Evolutionary conservation across 1,140 invertebrate genomes (phyloP), one percentile per base, ranked within the genome.

Genomic region (Eupeodes corollae): DNA sequence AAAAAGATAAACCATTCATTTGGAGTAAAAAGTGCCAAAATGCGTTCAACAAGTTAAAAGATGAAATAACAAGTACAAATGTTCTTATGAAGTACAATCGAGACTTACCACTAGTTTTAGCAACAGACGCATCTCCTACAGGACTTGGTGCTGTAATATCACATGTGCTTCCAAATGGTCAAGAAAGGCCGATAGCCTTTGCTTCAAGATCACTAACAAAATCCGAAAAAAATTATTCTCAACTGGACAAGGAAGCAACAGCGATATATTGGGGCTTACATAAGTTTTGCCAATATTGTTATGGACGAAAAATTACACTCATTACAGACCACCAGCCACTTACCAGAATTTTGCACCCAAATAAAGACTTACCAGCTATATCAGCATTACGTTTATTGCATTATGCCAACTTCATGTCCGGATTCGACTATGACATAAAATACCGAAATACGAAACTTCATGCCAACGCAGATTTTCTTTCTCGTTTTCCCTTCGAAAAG

Each of bases 61-160:
- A 66, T 47, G n/a, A 62, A 51, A 31, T 67, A 38, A 48, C 65
- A 44, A 48, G 44, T 58, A 48, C 69, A 41, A 40, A 51, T 26
- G 56, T 65, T 16, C 41, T 66, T 33, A 47, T 52, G 21, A 49
- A 64, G 63, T 58, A 70, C 70, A 52, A 58, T 43, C 52, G 58
- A 8, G 47, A 58, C 0, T 55, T 54, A 52, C 52, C 53, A 3
- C 21, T 63, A 12, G n/a, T 69, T 12, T 41, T 77, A 18, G 58
- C 70, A 13, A 68, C 67, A 16, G 75, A 79, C 60, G 72, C 73
- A 14, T 70, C 63, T 37, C 49, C 59, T 1, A 66, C 65, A 53
- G 74, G 70, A 14, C 53, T 78, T 5, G 72, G 73, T 0, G 67
- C 65, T 5, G 63, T 74, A 10, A 49, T 79, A 1, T 59, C 59